These are phyloP conservation scores for Petrolisthes manimaculis DNA, from an alignment of 2,888 invertebrate genomes.

Conservation along the genomic window DNA sequence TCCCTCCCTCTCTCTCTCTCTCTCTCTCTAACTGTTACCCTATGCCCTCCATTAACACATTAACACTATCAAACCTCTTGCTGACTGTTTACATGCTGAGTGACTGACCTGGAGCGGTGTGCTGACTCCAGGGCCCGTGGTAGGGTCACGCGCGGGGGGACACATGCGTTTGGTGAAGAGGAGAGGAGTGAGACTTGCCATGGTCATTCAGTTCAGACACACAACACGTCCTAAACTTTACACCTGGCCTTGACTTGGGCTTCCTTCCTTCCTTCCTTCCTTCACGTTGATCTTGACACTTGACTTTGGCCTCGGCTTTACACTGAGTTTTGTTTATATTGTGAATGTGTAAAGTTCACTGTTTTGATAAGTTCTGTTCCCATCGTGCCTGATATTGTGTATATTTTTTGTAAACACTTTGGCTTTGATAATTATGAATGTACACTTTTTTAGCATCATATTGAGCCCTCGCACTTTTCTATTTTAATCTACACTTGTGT, in stretches of 20 bases:
- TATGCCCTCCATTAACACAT: not conserved
- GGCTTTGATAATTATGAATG: too few species aligned
- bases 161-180: conserved; percentile 61
- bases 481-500: too few species aligned
- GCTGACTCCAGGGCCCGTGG: conserved; percentile 50
- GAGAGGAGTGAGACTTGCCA: conserved; percentile 57
- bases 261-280: not conserved
- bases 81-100: not conserved
- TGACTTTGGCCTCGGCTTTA: not conserved
- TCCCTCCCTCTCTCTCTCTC: not conserved
- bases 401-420: too few species aligned
- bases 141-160: conserved; percentile 47
- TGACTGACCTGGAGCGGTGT: conserved; percentile 55
- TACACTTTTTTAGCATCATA: too few species aligned
- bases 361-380: too few species aligned
- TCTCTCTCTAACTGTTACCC: not conserved
- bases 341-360: too few species aligned
- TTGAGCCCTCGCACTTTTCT: too few species aligned
- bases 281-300: too few species aligned
- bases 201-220: conserved; percentile 21
- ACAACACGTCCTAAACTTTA: not conserved
- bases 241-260: conserved; percentile 16
- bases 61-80: too few species aligned
- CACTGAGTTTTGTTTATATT: too few species aligned
- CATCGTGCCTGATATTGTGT: too few species aligned